These are phyloP conservation scores for Plectrocnemia conspersa DNA, from an alignment of 1,140 invertebrate species.

Conservation along the genomic window DNA sequence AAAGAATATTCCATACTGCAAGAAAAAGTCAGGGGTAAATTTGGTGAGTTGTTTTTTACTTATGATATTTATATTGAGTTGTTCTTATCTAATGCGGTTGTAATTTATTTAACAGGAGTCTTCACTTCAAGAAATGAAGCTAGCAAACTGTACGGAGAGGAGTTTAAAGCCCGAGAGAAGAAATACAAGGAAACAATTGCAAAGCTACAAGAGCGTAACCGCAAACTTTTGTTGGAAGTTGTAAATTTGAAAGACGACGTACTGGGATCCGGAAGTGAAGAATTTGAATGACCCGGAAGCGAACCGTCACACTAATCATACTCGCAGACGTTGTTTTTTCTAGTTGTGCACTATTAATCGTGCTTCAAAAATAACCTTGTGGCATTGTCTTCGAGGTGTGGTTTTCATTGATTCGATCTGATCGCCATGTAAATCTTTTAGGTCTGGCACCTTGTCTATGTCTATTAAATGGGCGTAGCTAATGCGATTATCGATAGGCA, in stretches of 20 bases:
- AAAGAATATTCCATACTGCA: conserved; percentile 12
- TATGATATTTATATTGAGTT: neutral
- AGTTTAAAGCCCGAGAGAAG: conserved; percentile 23
- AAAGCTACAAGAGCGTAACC: conserved; percentile 30
- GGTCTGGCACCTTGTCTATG: no score
- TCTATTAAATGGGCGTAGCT: no score
- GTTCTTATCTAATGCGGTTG: neutral
- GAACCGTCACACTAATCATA: no score
- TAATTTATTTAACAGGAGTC: conserved; percentile 16
- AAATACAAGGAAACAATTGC: conserved; percentile 32
- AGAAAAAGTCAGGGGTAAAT: conserved; percentile 17
- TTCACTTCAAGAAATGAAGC: conserved; percentile 21
- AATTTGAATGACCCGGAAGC: no score
- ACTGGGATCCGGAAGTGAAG: conserved; percentile 1
- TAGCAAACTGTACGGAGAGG: conserved; percentile 15
- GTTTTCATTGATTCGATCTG: no score
- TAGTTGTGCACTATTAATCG: no score
- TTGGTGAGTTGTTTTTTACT: conserved; percentile 16
- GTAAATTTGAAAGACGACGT: conserved; percentile 14
- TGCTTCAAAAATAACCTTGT: no score
- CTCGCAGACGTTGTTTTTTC: no score
- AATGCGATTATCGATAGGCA: no score
- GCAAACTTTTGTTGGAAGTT: conserved; percentile 27
- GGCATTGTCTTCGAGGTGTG: no score
- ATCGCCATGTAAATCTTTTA: no score